Percentiles rank a stretch among this genome's conserved stretches.
Evolutionary conservation across 92 coral and sea anemone species (phyloP).

Genomic region (Galaxea fascicularis): DNA sequence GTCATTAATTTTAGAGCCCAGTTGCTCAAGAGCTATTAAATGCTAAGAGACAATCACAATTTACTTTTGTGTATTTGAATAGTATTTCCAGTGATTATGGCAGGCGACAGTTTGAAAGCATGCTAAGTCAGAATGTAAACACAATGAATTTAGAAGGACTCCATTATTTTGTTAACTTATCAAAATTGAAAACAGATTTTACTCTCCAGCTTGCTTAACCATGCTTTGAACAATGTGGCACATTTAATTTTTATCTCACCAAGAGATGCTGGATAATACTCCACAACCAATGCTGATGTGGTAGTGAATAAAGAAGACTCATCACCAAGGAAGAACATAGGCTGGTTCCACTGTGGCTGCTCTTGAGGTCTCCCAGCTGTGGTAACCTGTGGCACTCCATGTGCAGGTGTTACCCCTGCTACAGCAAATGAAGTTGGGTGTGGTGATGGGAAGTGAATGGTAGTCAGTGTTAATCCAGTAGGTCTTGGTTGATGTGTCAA

Average conservation of each 20-base stretch:
- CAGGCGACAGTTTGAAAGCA: too few species aligned
- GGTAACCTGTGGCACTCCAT: slow-evolving; percentile 88
- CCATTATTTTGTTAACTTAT: too few species aligned
- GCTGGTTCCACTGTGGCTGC: slow-evolving; percentile 95
- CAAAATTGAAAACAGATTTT: too few species aligned
- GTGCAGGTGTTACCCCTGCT: slow-evolving; percentile 68
- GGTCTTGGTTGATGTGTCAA: slow-evolving; percentile 70
- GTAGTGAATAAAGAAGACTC: slow-evolving; percentile 68
- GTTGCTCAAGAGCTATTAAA: too few species aligned
- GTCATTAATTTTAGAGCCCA: too few species aligned
- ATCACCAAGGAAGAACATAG: slow-evolving; percentile 79
- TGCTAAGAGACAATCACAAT: too few species aligned
- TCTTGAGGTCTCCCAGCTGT: slow-evolving; percentile 78
- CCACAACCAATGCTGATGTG: slow-evolving; percentile 79
- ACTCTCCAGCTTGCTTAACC: not conserved
- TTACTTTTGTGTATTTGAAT: too few species aligned
- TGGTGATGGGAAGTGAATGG: slow-evolving; percentile 86
- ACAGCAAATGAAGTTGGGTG: slow-evolving; percentile 89
- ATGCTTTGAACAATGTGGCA: not conserved
- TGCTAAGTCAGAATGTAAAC: too few species aligned
- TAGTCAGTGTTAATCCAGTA: slow-evolving; percentile 80
- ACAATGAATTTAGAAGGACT: too few species aligned
- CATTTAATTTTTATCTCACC: slow-evolving; percentile 54
- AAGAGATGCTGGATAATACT: slow-evolving; percentile 78
- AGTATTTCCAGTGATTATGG: too few species aligned